Percentiles rank a stretch among this genome's conserved stretches.
Evolutionary conservation across 2,113 vertebrate species (phyloP).

Genomic region (Sinosuthora webbiana): DNA sequence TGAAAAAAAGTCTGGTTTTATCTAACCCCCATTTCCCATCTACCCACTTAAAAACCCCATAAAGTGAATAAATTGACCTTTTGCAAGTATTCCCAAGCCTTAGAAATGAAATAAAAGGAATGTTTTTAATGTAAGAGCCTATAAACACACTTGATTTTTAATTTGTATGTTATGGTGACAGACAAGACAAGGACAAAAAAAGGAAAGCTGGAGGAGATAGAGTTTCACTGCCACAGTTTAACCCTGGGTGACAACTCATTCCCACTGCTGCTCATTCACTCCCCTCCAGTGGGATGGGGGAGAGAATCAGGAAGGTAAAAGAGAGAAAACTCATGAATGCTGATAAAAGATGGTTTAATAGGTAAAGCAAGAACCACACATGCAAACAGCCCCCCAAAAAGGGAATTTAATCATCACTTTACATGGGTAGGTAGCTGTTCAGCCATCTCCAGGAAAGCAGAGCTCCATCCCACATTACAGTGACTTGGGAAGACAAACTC

Average conservation of each 20-base stretch:
- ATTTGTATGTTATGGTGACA: neutral
- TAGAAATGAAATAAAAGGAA: neutral
- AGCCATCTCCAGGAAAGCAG: neutral
- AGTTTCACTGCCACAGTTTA: neutral
- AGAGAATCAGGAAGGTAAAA: neutral
- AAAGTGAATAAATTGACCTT: neutral
- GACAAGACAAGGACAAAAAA: neutral
- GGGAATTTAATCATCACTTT: neutral
- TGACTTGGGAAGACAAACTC: neutral
- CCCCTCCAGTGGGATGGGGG: neutral
- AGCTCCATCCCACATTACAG: neutral
- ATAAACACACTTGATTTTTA: neutral
- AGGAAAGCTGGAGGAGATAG: neutral
- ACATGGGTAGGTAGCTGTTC: neutral
- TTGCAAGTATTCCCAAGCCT: neutral
- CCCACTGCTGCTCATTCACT: neutral
- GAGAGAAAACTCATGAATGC: no score
- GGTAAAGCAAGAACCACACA: neutral
- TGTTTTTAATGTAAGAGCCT: neutral
- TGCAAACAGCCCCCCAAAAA: neutral
- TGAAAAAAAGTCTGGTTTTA: neutral
- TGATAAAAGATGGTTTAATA: neutral
- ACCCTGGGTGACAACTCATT: neutral
- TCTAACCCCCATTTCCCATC: neutral
- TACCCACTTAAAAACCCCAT: neutral